Base-by-base conservation (phyloP, 2,888 invertebrate genomes). In the Piscicola geometra region DNA sequence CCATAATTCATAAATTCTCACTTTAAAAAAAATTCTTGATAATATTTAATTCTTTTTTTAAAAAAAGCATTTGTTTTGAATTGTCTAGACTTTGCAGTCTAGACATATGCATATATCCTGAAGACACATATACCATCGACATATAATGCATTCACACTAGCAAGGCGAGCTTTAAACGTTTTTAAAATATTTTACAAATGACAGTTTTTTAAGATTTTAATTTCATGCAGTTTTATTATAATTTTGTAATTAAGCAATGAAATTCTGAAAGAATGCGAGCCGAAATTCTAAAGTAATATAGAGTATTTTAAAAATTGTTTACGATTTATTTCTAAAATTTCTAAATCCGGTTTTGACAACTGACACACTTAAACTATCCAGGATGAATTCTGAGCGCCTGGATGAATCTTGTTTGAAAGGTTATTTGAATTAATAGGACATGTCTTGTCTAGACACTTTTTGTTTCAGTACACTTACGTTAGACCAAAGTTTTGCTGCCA, bases 401-500 rank as follows among this genome's bases (percentile, higher is more conserved):
- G 25, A 25, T 15, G 60, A 15, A 21, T 15, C 25, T 47, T 47
- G 50, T 47, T 56, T 56, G 60, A 56, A 21, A 56, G 60, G 60
- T 56, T 56, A 21, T 56, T 56, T 56, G 60, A 56, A 56, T 56
- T 56, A 56, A n/a, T 56, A 21, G 60, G n/a, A 56, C 60, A 56
- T 56, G 60, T 25, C 60, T 3, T 56, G 60, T 56, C 60, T 56
- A 56, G 60, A 56, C 60, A 56, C n/a, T 56, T 21, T 25, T 25
- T 56, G n/a, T n/a, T n/a, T n/a, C n/a, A 18, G 60, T 25, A n/a
- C 25, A 56, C 60, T 5, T 25, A 18, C 60, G 60, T 56, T 56
- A 56, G 60, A 56, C 60, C 60, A 56, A 56, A 56, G 60, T 56
- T 56, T 56, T n/a, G 25, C 60, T n/a, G n/a, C n/a, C n/a, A n/a